phyloP scores from a whole-genome alignment of 2,113 vertebrate genomes.

The Leuciscus idus region DNA sequence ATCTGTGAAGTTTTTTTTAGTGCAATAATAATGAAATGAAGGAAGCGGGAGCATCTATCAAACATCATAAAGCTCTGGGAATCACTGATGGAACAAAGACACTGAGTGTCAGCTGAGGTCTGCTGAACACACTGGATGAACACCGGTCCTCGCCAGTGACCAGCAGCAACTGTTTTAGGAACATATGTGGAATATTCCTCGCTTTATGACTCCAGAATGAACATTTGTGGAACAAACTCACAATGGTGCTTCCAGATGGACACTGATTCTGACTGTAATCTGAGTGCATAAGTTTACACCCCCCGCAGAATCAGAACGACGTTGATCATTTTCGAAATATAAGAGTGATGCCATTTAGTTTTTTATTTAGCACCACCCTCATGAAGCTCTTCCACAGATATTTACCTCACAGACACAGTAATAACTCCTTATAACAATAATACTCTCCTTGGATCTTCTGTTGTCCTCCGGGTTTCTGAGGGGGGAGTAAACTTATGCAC shows the following conservation, averaged over 20 bases:
- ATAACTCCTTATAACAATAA: too few relatives aligned
- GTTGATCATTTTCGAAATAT: not conserved
- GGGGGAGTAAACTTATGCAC: not conserved
- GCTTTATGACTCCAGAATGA: not conserved
- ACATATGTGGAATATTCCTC: not conserved
- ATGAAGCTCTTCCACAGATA: too few relatives aligned
- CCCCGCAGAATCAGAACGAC: not conserved
- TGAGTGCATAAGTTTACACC: not conserved
- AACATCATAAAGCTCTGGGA: not conserved
- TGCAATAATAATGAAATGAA: not conserved
- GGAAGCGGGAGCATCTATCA: not conserved
- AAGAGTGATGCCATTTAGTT: too few relatives aligned
- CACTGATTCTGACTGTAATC: not conserved
- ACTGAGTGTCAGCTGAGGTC: too few relatives aligned
- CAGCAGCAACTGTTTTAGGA: not conserved
- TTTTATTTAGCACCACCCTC: too few relatives aligned
- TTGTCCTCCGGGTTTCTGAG: not conserved
- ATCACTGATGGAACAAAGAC: too few relatives aligned
- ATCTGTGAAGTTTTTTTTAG: not conserved
- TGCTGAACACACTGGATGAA: too few relatives aligned
- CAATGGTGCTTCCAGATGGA: not conserved
- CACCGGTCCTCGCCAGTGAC: not conserved
- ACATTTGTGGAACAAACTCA: not conserved
- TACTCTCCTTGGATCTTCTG: too few relatives aligned
- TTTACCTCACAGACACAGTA: too few relatives aligned